These are phyloP conservation scores for Varecia variegata DNA, from an alignment of 2,797 vertebrate species.

Conservation along the genomic window DNA sequence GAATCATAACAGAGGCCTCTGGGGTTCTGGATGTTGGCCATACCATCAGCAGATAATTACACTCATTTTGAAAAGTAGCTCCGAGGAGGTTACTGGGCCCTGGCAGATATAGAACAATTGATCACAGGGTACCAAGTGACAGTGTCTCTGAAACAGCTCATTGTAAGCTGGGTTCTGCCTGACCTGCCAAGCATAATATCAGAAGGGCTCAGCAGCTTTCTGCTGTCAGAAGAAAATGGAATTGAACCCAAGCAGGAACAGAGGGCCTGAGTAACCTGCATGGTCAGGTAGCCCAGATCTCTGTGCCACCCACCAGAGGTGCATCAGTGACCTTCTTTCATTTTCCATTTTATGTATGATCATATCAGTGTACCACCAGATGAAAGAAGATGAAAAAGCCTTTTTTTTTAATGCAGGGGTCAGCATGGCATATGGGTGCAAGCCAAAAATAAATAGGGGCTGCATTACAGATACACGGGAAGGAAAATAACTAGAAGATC, in stretches of 20 bases:
- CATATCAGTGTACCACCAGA: neutral
- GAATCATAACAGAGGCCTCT: neutral
- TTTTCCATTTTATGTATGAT: neutral
- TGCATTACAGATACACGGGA: neutral
- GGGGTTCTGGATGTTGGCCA: neutral
- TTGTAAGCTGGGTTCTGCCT: neutral
- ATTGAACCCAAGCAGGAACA: neutral
- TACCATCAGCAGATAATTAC: neutral
- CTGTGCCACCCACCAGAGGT: neutral
- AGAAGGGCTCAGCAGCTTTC: neutral
- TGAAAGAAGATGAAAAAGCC: neutral
- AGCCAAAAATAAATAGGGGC: neutral
- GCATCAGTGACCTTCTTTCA: neutral
- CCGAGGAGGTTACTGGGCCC: neutral
- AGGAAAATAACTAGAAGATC: neutral
- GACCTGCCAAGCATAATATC: neutral
- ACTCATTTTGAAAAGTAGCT: neutral
- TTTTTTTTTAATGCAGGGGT: neutral
- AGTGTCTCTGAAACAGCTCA: neutral
- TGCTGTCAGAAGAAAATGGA: neutral
- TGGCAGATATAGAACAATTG: neutral
- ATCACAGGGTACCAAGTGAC: neutral
- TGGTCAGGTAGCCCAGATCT: neutral
- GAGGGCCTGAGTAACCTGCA: neutral
- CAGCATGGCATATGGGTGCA: neutral